These are phyloP conservation scores for Tinamus guttatus DNA, from an alignment of 2,113 vertebrate species.

Conservation along the genomic window DNA sequence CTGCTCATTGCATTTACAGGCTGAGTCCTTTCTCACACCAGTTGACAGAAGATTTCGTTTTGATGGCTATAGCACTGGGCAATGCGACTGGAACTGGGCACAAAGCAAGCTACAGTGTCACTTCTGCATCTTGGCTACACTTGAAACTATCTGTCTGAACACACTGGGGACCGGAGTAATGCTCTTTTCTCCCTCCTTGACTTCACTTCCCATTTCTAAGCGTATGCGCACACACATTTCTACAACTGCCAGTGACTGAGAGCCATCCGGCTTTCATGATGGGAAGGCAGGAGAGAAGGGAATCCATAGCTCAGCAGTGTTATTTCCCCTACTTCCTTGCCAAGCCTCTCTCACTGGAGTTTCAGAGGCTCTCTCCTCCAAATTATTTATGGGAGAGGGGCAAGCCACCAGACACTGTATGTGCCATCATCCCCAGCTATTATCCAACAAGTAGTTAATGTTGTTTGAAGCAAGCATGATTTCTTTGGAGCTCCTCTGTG, in stretches of 20 bases:
- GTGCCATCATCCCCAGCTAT: conserved; percentile 68
- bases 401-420: conserved; percentile 68
- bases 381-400: conserved; percentile 74
- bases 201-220: neutral
- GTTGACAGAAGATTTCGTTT: neutral
- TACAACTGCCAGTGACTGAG: conserved; percentile 13
- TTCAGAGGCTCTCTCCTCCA: conserved; percentile 62
- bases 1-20: neutral
- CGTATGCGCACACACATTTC: neutral
- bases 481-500: conserved; percentile 70
- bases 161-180: neutral
- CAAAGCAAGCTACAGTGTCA: neutral
- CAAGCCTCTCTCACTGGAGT: conserved; percentile 56
- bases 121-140: neutral
- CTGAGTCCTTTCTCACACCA: fast-evolving
- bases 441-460: conserved; percentile 75
- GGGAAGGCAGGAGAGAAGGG: conserved; percentile 41
- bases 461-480: conserved; percentile 76
- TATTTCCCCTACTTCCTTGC: conserved; percentile 54
- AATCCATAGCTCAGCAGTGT: conserved; percentile 59
- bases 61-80: neutral
- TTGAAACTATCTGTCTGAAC: neutral
- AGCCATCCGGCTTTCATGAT: conserved; percentile 34
- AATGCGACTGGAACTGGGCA: neutral
- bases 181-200: neutral